Evolutionary conservation across 2,797 vertebrate genomes (phyloP).

Genomic region (Crypturellus tataupa): DNA sequence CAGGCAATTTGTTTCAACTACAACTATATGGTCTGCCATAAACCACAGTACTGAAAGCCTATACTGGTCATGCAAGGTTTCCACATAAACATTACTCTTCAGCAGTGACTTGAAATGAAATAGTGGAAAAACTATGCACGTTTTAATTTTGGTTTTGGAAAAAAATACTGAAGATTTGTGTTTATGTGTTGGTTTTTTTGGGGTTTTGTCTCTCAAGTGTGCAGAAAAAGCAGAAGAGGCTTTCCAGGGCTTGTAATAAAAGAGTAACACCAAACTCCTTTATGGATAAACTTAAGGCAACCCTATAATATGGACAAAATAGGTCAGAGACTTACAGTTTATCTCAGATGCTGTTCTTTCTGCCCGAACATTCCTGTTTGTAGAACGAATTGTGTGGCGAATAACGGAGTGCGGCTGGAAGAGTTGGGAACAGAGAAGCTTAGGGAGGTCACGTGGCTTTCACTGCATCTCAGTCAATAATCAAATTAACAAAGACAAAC

Average conservation of each 20-base stretch:
- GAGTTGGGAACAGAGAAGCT: neutral
- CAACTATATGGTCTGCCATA: neutral
- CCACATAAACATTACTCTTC: neutral
- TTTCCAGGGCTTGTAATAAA: neutral
- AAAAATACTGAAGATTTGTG: accelerated
- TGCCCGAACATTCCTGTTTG: constrained; percentile 89
- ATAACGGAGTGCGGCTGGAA: constrained; percentile 88
- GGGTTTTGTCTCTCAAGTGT: accelerated
- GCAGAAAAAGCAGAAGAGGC: neutral
- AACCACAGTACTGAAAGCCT: neutral
- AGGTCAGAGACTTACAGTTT: constrained; percentile 88
- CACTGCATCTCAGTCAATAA: neutral
- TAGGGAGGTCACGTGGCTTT: accelerated
- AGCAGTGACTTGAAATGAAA: neutral
- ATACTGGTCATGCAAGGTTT: neutral
- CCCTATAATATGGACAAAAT: neutral
- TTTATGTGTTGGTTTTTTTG: neutral
- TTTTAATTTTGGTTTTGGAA: neutral
- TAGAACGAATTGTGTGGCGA: constrained; percentile 96
- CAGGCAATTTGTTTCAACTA: neutral
- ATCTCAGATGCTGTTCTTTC: constrained; percentile 95
- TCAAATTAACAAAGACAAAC: neutral
- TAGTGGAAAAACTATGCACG: neutral
- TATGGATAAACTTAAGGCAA: neutral
- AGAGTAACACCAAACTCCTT: accelerated